These are phyloP conservation scores for Stenoptilia bipunctidactyla DNA, from an alignment of 2,888 invertebrate species.

Conservation along the genomic window DNA sequence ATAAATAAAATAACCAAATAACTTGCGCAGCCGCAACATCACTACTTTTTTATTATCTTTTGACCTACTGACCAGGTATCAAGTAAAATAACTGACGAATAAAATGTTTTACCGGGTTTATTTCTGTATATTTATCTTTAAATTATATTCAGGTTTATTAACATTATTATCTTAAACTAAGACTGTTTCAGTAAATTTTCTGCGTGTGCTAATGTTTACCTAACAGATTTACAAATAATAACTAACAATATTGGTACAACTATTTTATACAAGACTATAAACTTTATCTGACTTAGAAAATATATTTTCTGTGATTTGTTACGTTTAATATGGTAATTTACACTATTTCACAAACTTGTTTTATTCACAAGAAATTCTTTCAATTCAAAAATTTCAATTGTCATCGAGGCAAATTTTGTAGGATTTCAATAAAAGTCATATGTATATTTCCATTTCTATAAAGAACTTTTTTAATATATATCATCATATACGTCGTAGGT, in stretches of 20 bases:
- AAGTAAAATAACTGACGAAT: conserved; percentile 27
- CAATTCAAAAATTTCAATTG: not conserved
- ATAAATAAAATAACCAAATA: conserved; percentile 29
- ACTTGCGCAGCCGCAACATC: conserved; percentile 3
- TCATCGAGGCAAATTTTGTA: conserved; percentile 8
- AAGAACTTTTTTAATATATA: conserved; percentile 66
- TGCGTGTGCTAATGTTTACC: not conserved
- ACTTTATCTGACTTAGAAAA: no score
- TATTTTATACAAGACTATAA: no score
- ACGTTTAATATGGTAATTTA: no score
- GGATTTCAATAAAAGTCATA: conserved; percentile 55
- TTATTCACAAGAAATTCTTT: not conserved
- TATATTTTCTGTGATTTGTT: no score
- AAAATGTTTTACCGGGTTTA: not conserved
- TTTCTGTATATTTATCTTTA: conserved; percentile 1
- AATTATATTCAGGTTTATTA: conserved; percentile 1
- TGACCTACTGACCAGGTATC: conserved; percentile 41
- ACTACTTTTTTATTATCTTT: conserved; percentile 9
- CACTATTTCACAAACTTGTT: not conserved
- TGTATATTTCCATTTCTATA: conserved; percentile 62
- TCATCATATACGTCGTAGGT: conserved; percentile 63
- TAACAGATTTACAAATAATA: conserved; percentile 1
- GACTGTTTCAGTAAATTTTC: not conserved
- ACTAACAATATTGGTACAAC: not conserved
- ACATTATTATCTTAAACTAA: conserved; percentile 1